phyloP scores from a whole-genome alignment of 64 coral and sea anemone genomes.

The Porites australiensis region DNA sequence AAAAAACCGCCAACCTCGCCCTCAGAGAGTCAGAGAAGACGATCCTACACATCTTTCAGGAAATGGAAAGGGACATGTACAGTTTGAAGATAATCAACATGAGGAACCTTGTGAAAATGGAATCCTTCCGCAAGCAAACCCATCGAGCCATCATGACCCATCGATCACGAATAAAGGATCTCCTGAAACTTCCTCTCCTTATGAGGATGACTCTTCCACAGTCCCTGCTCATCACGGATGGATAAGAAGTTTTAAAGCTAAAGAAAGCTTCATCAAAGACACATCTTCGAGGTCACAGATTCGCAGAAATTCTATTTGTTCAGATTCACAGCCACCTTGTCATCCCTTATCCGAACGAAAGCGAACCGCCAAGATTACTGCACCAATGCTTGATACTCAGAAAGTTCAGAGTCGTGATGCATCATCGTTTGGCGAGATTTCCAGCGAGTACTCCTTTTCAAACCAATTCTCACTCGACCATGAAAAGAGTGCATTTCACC shows the following conservation, averaged over 20 bases:
- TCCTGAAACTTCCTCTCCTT: background rate
- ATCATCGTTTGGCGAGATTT: background rate
- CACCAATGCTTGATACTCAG: background rate
- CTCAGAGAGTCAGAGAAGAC: background rate
- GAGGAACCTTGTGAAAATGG: too few species aligned
- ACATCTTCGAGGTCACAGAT: background rate
- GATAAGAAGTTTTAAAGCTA: background rate
- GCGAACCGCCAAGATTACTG: too few species aligned
- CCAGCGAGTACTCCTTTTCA: background rate
- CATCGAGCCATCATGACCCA: too few species aligned
- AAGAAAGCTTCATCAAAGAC: background rate
- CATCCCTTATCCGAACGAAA: background rate
- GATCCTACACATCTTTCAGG: too few species aligned
- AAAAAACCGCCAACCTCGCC: constrained; percentile 34
- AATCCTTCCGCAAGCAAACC: too few species aligned
- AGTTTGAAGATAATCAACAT: too few species aligned
- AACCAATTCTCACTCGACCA: background rate
- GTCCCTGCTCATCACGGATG: background rate
- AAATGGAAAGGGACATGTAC: too few species aligned
- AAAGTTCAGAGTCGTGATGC: background rate
- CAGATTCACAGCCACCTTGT: background rate
- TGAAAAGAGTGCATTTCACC: background rate
- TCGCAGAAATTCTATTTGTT: background rate
- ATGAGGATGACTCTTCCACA: background rate
- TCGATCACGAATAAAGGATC: background rate